Conservation (phyloP, 2,113 vertebrate species). For the Pelusios castaneus region DNA sequence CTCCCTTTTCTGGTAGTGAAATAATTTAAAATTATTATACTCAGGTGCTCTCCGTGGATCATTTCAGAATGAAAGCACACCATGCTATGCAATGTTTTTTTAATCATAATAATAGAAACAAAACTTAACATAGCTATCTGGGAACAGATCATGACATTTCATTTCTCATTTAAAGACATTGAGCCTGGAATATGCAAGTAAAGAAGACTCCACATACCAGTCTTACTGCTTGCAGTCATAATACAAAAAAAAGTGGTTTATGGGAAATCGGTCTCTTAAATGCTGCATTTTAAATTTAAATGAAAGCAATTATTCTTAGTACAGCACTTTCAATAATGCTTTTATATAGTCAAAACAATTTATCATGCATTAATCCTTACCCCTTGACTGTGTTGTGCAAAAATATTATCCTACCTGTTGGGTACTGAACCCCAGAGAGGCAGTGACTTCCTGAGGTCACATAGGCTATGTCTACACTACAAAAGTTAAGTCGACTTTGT, state of each 20-base stretch:
- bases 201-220: background rate
- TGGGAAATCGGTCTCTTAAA: background rate
- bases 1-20: background rate
- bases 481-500: too few species aligned
- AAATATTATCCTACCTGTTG: background rate
- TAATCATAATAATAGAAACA: background rate
- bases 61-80: background rate
- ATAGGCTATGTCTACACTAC: too few species aligned
- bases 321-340: background rate
- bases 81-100: background rate
- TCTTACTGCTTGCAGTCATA: background rate
- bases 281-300: background rate
- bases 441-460: background rate
- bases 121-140: background rate
- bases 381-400: background rate
- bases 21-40: background rate
- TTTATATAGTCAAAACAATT: background rate
- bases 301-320: background rate
- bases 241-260: background rate
- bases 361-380: background rate
- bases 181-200: background rate
- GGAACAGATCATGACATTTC: background rate
- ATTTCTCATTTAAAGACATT: background rate
- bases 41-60: slow-evolving; percentile 27
- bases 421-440: background rate